Percentiles rank a stretch among this genome's conserved stretches.
These are phyloP conservation scores for Daboia siamensis DNA, from an alignment of 2,113 vertebrate genomes.

Conservation along the genomic window DNA sequence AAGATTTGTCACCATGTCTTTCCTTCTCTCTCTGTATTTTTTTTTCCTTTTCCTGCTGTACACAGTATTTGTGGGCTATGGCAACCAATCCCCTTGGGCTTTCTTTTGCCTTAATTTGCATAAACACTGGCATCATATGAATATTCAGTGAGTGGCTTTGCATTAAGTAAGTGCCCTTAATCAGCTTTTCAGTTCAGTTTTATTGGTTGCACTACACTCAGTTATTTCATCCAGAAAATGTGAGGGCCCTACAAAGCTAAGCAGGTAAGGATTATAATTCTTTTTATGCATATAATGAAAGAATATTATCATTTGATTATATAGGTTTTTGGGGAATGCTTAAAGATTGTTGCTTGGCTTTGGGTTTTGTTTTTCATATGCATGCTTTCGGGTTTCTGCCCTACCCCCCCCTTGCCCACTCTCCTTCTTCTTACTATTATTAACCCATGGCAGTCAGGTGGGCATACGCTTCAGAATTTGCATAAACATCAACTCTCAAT, in stretches of 20 bases:
- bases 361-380: slow-evolving; percentile 40
- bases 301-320: slow-evolving; percentile 66
- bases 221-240: slow-evolving; percentile 81
- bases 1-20: slow-evolving; percentile 59
- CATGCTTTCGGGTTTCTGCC: slow-evolving; percentile 5
- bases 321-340: slow-evolving; percentile 57
- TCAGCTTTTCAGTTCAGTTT: slow-evolving; percentile 91
- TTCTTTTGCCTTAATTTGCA: slow-evolving; percentile 85
- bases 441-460: slow-evolving; percentile 66
- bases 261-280: slow-evolving; percentile 80
- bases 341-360: slow-evolving; percentile 40
- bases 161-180: slow-evolving; percentile 85
- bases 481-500: slow-evolving; percentile 83
- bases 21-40: not conserved
- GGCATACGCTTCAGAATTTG: slow-evolving; percentile 74
- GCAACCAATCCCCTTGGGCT: slow-evolving; percentile 70
- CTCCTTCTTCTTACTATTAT: slow-evolving; percentile 37
- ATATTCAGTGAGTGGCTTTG: slow-evolving; percentile 89
- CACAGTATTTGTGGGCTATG: slow-evolving; percentile 63
- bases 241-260: slow-evolving; percentile 73
- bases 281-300: slow-evolving; percentile 67
- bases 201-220: slow-evolving; percentile 78
- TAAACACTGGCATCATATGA: slow-evolving; percentile 95
- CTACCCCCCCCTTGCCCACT: not conserved
- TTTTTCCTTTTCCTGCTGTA: slow-evolving; percentile 53